A percentile compares a stretch with the other conserved stretches of the same genome.
phyloP scores from a whole-genome alignment of 2,797 vertebrate genomes.

The Bradypodion pumilum region DNA sequence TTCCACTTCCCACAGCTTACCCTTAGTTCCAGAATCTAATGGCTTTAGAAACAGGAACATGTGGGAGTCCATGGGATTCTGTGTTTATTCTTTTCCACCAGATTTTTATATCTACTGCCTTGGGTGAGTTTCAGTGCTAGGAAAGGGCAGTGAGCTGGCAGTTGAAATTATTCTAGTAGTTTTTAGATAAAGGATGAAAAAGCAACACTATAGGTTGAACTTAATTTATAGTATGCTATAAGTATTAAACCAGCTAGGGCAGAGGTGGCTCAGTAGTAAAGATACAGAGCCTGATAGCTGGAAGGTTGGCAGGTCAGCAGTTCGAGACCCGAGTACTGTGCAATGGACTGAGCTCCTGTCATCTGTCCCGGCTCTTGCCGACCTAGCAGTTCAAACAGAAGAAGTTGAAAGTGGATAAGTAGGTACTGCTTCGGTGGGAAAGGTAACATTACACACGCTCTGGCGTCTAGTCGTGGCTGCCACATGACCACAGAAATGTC shows the following conservation, averaged over 20 bases:
- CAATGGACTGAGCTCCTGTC: too few relatives aligned
- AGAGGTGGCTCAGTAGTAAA: too few relatives aligned
- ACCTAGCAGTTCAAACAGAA: too few relatives aligned
- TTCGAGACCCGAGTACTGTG: too few relatives aligned
- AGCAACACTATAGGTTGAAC: not conserved
- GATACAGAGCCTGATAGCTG: not conserved
- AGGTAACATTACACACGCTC: too few relatives aligned
- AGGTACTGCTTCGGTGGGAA: too few relatives aligned
- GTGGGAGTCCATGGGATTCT: not conserved
- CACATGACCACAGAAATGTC: too few relatives aligned
- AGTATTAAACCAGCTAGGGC: not conserved
- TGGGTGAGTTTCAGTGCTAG: not conserved
- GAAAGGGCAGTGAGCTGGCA: not conserved
- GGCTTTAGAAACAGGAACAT: not conserved
- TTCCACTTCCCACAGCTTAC: not conserved
- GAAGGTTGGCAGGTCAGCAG: too few relatives aligned
- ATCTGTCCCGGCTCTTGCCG: too few relatives aligned
- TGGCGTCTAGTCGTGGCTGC: too few relatives aligned
- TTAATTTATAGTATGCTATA: not conserved
- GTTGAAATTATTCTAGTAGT: not conserved
- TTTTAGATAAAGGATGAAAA: not conserved
- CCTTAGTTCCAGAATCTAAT: not conserved
- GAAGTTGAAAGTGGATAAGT: too few relatives aligned
- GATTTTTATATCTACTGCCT: not conserved
- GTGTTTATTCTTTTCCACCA: not conserved